phyloP scores from a whole-genome alignment of 2,113 vertebrate genomes.

The Eonycteris spelaea region DNA sequence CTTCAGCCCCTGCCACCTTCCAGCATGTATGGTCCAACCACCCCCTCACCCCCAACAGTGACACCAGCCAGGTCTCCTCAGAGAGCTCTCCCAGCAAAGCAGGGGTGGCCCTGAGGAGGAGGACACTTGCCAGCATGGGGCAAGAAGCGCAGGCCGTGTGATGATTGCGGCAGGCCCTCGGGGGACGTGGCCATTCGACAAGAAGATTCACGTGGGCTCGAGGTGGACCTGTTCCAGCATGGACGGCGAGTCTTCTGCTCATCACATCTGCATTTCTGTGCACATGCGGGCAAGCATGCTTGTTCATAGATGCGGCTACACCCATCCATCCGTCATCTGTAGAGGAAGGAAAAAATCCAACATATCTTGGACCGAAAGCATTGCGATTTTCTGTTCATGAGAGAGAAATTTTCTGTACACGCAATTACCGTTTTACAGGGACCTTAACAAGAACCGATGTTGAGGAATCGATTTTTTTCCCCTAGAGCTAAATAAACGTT shows the following conservation, averaged over 20 bases:
- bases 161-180: conserved; percentile 92
- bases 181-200: conserved; percentile 96
- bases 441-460: conserved; percentile 41
- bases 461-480: conserved; percentile 62
- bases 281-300: conserved; percentile 99
- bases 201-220: conserved; percentile 94
- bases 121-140: background rate
- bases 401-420: conserved; percentile 68
- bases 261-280: conserved; percentile 97
- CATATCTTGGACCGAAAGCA: conserved; percentile 94
- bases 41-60: no score
- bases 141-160: conserved; percentile 86
- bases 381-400: conserved; percentile 79
- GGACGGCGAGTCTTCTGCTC: conserved; percentile 96
- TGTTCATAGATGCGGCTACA: conserved; percentile 87
- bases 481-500: conserved; percentile 73
- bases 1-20: background rate
- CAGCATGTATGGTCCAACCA: rapidly evolving
- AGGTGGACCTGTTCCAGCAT: conserved; percentile 94
- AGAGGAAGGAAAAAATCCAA: conserved; percentile 68
- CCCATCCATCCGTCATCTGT: conserved; percentile 77
- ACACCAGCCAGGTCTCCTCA: rapidly evolving
- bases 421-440: conserved; percentile 62
- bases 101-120: rapidly evolving
- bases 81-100: background rate